phyloP scores from a whole-genome alignment of 2,888 invertebrate genomes.

The Pandemis cinnamomeana region DNA sequence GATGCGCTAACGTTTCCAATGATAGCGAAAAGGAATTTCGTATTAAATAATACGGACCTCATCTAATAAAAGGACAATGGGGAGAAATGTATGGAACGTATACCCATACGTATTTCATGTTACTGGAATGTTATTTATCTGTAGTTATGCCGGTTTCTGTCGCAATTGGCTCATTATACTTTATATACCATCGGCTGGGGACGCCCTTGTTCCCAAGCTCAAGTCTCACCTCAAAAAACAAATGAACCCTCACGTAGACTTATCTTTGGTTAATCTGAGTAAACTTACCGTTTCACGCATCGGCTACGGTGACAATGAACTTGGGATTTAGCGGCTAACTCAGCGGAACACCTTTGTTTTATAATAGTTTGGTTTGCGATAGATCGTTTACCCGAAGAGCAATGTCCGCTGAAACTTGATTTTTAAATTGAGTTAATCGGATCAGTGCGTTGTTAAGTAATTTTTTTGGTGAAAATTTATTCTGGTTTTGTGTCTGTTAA shows the following conservation, averaged over 20 bases:
- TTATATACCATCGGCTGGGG: too few relatives aligned
- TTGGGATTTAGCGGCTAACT: constrained; percentile 35
- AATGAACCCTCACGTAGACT: constrained; percentile 7
- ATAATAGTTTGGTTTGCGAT: constrained; percentile 2
- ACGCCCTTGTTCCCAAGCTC: background rate
- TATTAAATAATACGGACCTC: too few relatives aligned
- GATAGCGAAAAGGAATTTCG: background rate
- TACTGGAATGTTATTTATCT: too few relatives aligned
- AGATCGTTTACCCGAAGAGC: constrained; percentile 34
- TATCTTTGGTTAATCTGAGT: background rate
- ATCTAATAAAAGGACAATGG: too few relatives aligned
- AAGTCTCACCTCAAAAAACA: background rate
- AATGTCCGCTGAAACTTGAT: constrained; percentile 23
- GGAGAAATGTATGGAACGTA: too few relatives aligned
- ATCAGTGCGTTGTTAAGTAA: background rate
- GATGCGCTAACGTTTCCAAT: background rate
- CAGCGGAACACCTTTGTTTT: constrained; percentile 35
- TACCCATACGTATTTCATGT: too few relatives aligned
- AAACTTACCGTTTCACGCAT: constrained; percentile 45
- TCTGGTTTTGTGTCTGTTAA: too few relatives aligned
- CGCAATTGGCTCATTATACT: background rate
- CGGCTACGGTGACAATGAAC: constrained; percentile 52
- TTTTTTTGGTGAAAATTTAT: background rate
- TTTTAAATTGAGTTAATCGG: background rate
- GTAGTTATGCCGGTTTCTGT: too few relatives aligned